Evolutionary conservation across 37 sponge, comb jelly and placozoan species (phyloP).

Genomic region (Cladorhizidae sp.): DNA sequence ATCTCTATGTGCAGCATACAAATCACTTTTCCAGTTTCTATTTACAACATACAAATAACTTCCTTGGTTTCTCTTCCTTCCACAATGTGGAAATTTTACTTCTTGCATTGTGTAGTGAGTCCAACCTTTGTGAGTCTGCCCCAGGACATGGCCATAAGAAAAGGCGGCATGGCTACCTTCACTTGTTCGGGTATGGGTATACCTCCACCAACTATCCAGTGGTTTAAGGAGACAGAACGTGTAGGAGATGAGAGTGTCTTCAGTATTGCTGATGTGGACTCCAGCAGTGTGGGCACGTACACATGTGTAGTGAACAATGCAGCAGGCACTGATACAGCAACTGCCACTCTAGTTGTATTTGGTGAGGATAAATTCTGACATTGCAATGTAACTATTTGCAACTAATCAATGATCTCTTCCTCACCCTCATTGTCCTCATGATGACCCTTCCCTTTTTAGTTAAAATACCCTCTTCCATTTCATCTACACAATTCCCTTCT

Average conservation of each 20-base stretch:
- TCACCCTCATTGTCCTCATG: no score
- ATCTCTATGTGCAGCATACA: no score
- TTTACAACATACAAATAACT: no score
- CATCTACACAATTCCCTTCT: no score
- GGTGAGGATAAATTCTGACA: no score
- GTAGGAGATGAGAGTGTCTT: constrained; percentile 4
- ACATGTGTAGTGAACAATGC: constrained; percentile 48
- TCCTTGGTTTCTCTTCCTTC: no score
- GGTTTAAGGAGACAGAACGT: constrained; percentile 3
- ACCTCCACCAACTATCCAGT: constrained; percentile 48
- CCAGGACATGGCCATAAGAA: constrained; percentile 5
- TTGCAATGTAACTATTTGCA: not conserved
- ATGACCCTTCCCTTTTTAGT: no score
- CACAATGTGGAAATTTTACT: no score
- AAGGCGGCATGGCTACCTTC: constrained; percentile 24
- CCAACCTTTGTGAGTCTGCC: constrained; percentile 46
- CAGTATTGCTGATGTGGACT: constrained; percentile 1
- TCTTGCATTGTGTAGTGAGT: constrained; percentile 32
- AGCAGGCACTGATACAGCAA: constrained; percentile 20
- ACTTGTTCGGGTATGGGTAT: constrained; percentile 46
- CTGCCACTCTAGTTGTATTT: constrained; percentile 43
- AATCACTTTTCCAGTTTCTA: no score
- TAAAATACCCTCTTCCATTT: no score
- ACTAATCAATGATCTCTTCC: not conserved
- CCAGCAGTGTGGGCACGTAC: constrained; percentile 37